Evolutionary conservation across 2,113 vertebrate genomes (phyloP).

Genomic region (Cheirogaleus medius): DNA sequence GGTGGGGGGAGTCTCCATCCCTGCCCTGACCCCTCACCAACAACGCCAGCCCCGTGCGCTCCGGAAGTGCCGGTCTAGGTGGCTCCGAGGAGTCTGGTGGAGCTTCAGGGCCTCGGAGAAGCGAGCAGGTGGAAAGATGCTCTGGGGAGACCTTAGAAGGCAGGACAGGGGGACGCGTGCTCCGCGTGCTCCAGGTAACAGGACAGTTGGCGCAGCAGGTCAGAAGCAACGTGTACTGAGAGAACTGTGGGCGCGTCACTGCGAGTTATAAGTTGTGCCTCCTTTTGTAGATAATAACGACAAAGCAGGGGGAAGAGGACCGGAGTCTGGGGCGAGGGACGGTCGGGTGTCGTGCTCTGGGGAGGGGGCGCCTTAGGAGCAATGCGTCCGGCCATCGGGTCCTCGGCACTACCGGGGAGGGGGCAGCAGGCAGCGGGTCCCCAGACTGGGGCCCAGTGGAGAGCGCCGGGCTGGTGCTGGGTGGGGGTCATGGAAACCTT

Average conservation of each 20-base stretch:
- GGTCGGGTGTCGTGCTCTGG: fast-evolving
- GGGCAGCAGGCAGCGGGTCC: neutral
- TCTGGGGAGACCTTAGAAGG: neutral
- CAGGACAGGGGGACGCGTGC: no score
- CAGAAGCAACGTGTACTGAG: neutral
- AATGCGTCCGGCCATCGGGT: fast-evolving
- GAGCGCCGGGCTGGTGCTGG: neutral
- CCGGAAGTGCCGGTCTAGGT: neutral
- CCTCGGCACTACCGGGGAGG: neutral
- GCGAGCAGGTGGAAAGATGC: no score
- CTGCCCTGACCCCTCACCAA: no score
- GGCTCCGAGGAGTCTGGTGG: fast-evolving
- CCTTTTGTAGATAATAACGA: fast-evolving
- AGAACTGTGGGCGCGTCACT: neutral
- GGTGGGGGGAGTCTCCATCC: neutral
- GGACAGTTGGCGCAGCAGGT: neutral
- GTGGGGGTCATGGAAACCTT: neutral
- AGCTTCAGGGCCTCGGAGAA: neutral
- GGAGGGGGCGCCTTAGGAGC: neutral
- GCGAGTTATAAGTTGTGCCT: neutral
- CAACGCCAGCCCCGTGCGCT: fast-evolving
- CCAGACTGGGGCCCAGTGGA: neutral
- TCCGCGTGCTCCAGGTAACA: neutral
- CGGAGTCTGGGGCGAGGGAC: neutral
- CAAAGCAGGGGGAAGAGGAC: neutral